Evolutionary conservation across 2,888 invertebrate genomes (phyloP), one percentile per base, ranked within the genome.

Genomic region (Melangyna quadrimaculata): DNA sequence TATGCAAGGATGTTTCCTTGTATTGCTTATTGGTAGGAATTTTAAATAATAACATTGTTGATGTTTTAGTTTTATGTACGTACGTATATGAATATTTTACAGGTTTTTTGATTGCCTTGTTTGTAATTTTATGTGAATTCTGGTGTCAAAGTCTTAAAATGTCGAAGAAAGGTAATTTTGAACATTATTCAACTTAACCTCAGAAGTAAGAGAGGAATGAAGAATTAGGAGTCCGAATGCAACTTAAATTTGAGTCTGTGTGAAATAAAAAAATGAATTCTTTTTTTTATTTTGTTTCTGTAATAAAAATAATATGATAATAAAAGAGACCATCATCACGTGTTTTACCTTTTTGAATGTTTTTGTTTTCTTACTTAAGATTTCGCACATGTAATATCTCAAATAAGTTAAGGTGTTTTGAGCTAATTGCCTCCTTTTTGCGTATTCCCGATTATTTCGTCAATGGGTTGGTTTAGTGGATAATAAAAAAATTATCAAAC

Each of bases 1-100:
- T 89, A 98, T 98, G 97, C 97, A 98, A 91, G 98, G 98, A 12
- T 97, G 97, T 29, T 98, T 98, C 92, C 95, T 97, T 89, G 95
- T 98, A 0, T 92, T 98, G 3, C 93, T 97, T 71, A 92, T 97
- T 71, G 97, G 97, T 96, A 93, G 90, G 24, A 27, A 9, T 22
- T n/a, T 10, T 24, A 5, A 5, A 12, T 48, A 19, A 0, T 51
- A 10, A 43, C 10, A 19, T 40, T 7, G 7, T 40, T 40, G 17
- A 0, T 27, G 6, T 14, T 37, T 48, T 51, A 14, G 6, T 19
- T 57, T 35, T 48, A 17, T 51, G 37, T 27, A 32, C 10, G n/a
- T n/a, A n/a, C n/a, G n/a, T n/a, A 43, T 5, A 0, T 4, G 35
- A 17, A 0, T 43, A 35, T 35, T 61, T 78, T 78, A 1, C 43